Evolutionary conservation across 1,140 invertebrate genomes (phyloP).

Genomic region (Tetramorium simillimum): DNA sequence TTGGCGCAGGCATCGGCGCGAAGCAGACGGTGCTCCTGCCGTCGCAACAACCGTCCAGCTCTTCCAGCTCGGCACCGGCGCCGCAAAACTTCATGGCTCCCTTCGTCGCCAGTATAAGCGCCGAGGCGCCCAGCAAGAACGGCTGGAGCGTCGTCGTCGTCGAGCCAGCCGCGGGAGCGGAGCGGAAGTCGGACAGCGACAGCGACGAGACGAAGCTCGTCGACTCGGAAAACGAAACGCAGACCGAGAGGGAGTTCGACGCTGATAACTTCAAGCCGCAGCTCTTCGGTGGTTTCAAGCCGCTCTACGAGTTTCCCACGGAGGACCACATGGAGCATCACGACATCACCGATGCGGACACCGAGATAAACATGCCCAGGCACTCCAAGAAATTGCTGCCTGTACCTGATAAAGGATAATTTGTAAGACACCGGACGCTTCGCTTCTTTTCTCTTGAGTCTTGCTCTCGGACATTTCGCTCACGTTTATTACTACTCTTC

Average conservation of each 20-base stretch:
- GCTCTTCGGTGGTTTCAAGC: slow-evolving; percentile 89
- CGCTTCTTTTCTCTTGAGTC: slow-evolving; percentile 26
- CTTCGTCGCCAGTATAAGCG: slow-evolving; percentile 89
- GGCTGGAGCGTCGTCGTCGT: slow-evolving; percentile 88
- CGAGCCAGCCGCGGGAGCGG: slow-evolving; percentile 56
- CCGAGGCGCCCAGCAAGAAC: slow-evolving; percentile 84
- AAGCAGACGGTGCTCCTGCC: slow-evolving; percentile 79
- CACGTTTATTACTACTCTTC: slow-evolving; percentile 17
- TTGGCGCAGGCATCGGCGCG: slow-evolving; percentile 55
- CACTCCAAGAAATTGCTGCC: not conserved
- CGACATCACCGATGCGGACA: not conserved
- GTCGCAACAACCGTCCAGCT: slow-evolving; percentile 83
- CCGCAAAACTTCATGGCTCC: slow-evolving; percentile 89
- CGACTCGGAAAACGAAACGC: slow-evolving; percentile 71
- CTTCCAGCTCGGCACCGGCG: slow-evolving; percentile 83
- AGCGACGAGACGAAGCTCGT: slow-evolving; percentile 66
- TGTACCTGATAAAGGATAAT: slow-evolving; percentile 49
- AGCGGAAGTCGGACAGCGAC: slow-evolving; percentile 63
- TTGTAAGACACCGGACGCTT: not conserved
- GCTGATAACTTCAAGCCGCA: slow-evolving; percentile 90
- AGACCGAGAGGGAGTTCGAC: slow-evolving; percentile 86
- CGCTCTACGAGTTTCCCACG: slow-evolving; percentile 86
- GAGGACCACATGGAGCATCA: slow-evolving; percentile 65
- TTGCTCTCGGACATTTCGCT: slow-evolving; percentile 28
- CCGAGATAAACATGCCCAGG: slow-evolving; percentile 10